Percentiles rank a stretch among this genome's conserved stretches.
phyloP scores from a whole-genome alignment of 2,797 vertebrate genomes.

The Pipistrellus pygmaeus region DNA sequence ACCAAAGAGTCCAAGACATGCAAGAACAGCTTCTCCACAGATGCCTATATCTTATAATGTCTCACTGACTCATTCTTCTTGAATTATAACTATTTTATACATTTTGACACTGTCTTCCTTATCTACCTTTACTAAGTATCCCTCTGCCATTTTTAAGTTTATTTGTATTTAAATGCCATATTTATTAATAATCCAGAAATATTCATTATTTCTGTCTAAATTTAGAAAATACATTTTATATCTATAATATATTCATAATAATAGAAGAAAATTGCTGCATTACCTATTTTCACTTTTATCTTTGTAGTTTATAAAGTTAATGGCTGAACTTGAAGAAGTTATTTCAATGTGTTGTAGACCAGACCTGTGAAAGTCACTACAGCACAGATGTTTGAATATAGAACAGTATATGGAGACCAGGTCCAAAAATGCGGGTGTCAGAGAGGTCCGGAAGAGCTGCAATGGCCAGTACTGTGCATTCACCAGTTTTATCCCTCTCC shows the following conservation, averaged over 20 bases:
- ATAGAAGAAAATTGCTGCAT: not conserved
- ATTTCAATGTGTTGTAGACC: not conserved
- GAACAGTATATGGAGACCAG: not conserved
- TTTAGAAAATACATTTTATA: slow-evolving; percentile 42
- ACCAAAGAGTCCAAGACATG: slow-evolving; percentile 86
- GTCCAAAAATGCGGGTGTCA: not conserved
- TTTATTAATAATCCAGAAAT: slow-evolving; percentile 36
- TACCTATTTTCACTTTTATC: not conserved
- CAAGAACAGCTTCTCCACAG: slow-evolving; percentile 81
- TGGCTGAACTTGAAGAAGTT: not conserved
- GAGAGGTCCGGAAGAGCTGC: not conserved
- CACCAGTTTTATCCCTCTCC: not conserved
- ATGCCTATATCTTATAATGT: slow-evolving; percentile 84
- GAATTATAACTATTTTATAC: slow-evolving; percentile 81
- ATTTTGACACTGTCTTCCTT: slow-evolving; percentile 75
- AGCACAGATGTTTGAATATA: not conserved
- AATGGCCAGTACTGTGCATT: not conserved
- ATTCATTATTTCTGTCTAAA: not conserved
- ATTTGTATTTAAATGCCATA: slow-evolving; percentile 8
- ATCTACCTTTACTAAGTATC: slow-evolving; percentile 75
- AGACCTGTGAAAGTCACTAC: not conserved
- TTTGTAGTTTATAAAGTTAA: not conserved
- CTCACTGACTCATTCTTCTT: slow-evolving; percentile 85
- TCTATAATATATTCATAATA: not conserved
- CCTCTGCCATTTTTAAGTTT: slow-evolving; percentile 69